Conservation (phyloP, 1,140 invertebrate genomes). For the Lucilia cuprina region DNA sequence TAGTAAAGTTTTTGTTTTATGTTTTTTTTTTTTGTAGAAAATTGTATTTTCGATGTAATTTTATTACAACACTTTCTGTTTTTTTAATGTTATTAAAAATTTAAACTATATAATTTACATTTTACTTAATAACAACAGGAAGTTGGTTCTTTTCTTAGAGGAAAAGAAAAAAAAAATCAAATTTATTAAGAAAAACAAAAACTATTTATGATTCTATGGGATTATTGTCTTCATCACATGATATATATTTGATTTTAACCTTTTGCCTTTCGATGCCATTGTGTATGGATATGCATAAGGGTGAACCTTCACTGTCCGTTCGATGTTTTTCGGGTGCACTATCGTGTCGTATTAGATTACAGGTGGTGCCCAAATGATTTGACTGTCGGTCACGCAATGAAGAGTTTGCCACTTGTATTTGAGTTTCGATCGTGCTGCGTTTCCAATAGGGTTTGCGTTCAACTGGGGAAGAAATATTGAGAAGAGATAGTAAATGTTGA, state of each 20-base stretch:
- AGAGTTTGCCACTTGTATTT: slow-evolving; percentile 51
- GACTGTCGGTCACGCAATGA: slow-evolving; percentile 44
- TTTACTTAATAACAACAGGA: not conserved
- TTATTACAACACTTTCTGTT: not conserved
- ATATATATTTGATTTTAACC: slow-evolving; percentile 58
- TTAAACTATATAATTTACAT: not conserved
- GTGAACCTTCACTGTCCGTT: slow-evolving; percentile 52
- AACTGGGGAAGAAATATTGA: slow-evolving; percentile 38
- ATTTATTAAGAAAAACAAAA: not conserved
- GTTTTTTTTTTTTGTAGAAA: too few relatives aligned
- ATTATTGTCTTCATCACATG: slow-evolving; percentile 61
- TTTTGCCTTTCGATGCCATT: slow-evolving; percentile 51
- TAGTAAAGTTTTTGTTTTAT: too few relatives aligned
- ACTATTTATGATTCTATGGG: slow-evolving; percentile 44
- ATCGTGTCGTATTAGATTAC: not conserved
- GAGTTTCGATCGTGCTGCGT: slow-evolving; percentile 59
- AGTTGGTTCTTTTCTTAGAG: not conserved
- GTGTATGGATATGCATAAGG: slow-evolving; percentile 53
- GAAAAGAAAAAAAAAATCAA: too few relatives aligned
- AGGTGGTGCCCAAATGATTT: slow-evolving; percentile 3
- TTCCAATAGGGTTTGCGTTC: slow-evolving; percentile 58
- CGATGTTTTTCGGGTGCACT: slow-evolving; percentile 37
- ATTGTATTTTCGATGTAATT: not conserved
- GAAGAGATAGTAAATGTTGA: too few relatives aligned
- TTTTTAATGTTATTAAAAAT: not conserved